Evolutionary conservation across 2,888 invertebrate species (phyloP).

Genomic region (Aspidapion aeneum): DNA sequence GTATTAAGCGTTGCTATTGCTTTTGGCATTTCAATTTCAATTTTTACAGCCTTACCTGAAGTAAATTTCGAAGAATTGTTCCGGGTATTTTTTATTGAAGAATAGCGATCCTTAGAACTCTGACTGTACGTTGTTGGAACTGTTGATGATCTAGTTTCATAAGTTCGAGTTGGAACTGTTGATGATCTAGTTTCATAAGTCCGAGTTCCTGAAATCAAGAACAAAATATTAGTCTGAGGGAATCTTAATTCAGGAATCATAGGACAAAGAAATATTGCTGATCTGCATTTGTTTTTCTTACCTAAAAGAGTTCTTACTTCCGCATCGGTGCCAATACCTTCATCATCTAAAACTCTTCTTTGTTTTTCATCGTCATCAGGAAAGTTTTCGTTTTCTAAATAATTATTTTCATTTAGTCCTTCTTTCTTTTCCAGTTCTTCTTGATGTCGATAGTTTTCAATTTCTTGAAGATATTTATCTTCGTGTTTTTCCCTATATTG

Average conservation of each 20-base stretch:
- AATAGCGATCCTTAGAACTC: not conserved
- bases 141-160: conserved; percentile 7
- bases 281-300: too few relatives aligned
- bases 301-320: conserved; percentile 19
- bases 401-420: not conserved
- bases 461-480: conserved; percentile 16
- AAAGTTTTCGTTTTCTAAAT: not conserved
- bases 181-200: conserved; percentile 9
- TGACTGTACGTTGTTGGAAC: conserved; percentile 2
- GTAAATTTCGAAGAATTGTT: not conserved
- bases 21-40: too few relatives aligned
- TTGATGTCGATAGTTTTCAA: conserved; percentile 15
- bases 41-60: not conserved
- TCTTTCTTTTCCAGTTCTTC: not conserved
- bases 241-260: too few relatives aligned
- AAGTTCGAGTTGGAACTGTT: conserved; percentile 6
- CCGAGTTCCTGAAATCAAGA: conserved; percentile 12
- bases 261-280: too few relatives aligned
- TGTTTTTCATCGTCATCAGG: not conserved
- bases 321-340: not conserved
- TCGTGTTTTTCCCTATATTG: conserved; percentile 20
- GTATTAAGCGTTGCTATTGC: too few relatives aligned
- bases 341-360: not conserved
- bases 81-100: not conserved
- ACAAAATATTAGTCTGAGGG: too few relatives aligned